A percentile compares a stretch with the other conserved stretches of the same genome.
phyloP scores from a whole-genome alignment of 1,140 invertebrate species.

The Solenopsis invicta region DNA sequence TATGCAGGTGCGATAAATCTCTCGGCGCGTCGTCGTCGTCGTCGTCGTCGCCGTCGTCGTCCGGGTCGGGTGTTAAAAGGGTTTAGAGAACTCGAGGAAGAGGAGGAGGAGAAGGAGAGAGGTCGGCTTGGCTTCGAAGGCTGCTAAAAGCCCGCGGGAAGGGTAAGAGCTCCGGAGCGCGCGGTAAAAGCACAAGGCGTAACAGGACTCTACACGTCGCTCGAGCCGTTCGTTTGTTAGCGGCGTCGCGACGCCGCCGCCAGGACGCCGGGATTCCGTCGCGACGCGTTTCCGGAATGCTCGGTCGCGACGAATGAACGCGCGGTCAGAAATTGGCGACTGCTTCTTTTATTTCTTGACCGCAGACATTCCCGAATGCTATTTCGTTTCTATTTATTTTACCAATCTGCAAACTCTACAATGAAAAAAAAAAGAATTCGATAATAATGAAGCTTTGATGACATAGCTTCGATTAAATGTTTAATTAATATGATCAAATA shows the following conservation, averaged over 20 bases:
- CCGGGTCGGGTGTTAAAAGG: slow-evolving; percentile 41
- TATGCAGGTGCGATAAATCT: slow-evolving; percentile 53
- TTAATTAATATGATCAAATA: too few species aligned
- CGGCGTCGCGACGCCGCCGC: slow-evolving; percentile 77
- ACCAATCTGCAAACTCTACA: too few species aligned
- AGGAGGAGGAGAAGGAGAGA: not conserved
- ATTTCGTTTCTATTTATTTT: not conserved
- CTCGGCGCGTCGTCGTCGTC: slow-evolving; percentile 16
- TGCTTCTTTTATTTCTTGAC: not conserved
- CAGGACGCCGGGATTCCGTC: slow-evolving; percentile 78
- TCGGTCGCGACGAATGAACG: not conserved
- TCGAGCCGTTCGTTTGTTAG: slow-evolving; percentile 77
- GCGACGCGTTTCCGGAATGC: slow-evolving; percentile 79
- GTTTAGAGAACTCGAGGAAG: not conserved
- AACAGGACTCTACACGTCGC: slow-evolving; percentile 27
- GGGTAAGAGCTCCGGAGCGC: slow-evolving; percentile 19
- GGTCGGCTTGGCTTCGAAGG: slow-evolving; percentile 18
- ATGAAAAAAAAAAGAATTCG: too few species aligned
- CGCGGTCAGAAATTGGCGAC: not conserved
- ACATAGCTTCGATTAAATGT: too few species aligned
- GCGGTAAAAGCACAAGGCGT: slow-evolving; percentile 36
- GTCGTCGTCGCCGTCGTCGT: slow-evolving; percentile 2
- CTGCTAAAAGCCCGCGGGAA: slow-evolving; percentile 64
- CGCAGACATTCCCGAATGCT: too few species aligned
- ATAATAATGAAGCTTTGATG: too few species aligned